phyloP scores from a whole-genome alignment of 2,797 vertebrate species.

The Cichlasoma orientale region DNA sequence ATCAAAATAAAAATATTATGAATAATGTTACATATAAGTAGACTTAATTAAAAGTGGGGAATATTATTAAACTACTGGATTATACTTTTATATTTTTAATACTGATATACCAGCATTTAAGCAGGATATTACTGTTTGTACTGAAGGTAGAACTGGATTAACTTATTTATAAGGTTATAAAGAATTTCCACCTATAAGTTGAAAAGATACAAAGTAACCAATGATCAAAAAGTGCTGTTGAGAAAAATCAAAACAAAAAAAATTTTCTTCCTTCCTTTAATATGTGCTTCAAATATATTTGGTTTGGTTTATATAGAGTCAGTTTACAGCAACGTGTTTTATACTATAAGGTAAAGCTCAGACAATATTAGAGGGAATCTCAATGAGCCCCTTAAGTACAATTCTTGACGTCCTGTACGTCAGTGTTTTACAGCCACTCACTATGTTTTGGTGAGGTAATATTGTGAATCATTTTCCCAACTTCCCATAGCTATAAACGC shows the following conservation, averaged over 20 bases:
- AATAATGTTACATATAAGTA: background rate
- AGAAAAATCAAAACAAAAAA: too few species aligned
- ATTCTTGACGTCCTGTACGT: too few species aligned
- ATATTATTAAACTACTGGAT: background rate
- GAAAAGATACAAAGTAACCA: too few species aligned
- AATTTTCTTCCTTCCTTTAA: background rate
- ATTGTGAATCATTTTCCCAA: conserved; percentile 32
- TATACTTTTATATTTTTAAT: background rate
- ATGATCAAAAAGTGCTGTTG: too few species aligned
- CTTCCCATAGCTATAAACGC: conserved; percentile 25
- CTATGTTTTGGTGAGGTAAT: background rate
- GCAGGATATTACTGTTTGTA: background rate
- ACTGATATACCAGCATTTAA: background rate
- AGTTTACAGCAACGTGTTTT: background rate
- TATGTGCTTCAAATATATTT: background rate
- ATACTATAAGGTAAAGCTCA: background rate
- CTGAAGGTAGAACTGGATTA: background rate
- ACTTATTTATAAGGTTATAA: background rate
- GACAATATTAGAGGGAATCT: background rate
- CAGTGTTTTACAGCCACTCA: background rate
- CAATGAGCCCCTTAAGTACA: background rate
- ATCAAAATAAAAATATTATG: background rate
- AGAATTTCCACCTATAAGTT: too few species aligned
- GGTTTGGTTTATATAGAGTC: background rate
- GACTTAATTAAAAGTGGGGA: background rate